Percentiles rank a stretch among this genome's conserved stretches.
Evolutionary conservation across 2,888 invertebrate species (phyloP).

Genomic region (Tridacna gigas): DNA sequence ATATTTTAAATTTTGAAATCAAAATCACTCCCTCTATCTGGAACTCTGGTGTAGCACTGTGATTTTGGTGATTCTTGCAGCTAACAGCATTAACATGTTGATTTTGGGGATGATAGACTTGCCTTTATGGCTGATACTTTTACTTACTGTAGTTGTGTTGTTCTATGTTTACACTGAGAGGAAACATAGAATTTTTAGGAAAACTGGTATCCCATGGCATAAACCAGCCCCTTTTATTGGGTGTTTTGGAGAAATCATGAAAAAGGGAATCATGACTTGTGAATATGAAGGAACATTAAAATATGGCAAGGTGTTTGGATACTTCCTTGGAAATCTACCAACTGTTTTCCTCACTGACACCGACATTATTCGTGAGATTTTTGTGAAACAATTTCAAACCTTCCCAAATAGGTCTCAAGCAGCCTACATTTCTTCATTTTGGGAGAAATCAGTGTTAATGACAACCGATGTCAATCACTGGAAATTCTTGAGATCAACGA

Average conservation of each 20-base stretch:
- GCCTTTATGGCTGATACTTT: constrained; percentile 46
- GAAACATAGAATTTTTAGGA: constrained; percentile 55
- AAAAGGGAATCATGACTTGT: constrained; percentile 52
- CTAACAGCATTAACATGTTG: constrained; percentile 32
- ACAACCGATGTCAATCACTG: constrained; percentile 48
- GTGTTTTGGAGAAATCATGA: constrained; percentile 32
- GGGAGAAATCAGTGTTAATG: constrained; percentile 45
- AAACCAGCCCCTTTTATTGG: constrained; percentile 59
- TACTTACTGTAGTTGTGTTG: constrained; percentile 22
- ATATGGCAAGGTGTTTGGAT: constrained; percentile 61
- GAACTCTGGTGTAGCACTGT: too few species aligned
- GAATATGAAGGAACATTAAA: constrained; percentile 58
- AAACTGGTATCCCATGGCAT: constrained; percentile 56
- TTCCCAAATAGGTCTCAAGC: constrained; percentile 58
- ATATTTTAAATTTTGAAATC: too few species aligned
- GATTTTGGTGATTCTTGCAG: too few species aligned
- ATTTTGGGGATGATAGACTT: constrained; percentile 48
- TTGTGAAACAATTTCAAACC: constrained; percentile 57
- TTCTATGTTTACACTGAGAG: constrained; percentile 60
- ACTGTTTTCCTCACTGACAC: constrained; percentile 62
- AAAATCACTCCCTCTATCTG: too few species aligned
- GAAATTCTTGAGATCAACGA: constrained; percentile 53
- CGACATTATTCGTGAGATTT: constrained; percentile 64
- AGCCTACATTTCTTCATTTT: constrained; percentile 44
- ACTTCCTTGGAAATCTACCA: constrained; percentile 60